Evolutionary conservation across 2,797 vertebrate species (phyloP), one percentile per base, ranked within the genome.

Genomic region (Rhinoraja longicauda): DNA sequence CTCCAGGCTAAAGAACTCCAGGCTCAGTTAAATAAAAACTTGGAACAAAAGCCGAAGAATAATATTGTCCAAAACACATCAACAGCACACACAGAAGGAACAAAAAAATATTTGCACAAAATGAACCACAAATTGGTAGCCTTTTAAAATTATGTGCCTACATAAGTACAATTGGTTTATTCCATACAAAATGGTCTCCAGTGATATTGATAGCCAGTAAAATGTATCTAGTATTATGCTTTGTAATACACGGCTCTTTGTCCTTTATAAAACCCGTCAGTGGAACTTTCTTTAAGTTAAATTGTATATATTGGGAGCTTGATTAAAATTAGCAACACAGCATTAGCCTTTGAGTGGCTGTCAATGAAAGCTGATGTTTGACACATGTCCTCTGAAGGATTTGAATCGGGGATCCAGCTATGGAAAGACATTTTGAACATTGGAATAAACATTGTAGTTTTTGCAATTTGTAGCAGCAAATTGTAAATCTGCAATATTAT

Each of bases 331-430:
- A 19, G 62, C 32, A 32, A 67, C n/a, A 5, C 70, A 4, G 24
- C 70, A 24, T 72, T 12, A 29, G 19, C 36, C 64, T 45, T 39
- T 73, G 21, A 26, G 21, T 91, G 70, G 26, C 67, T 72, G 53
- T 72, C 88, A 73, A n/a, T 4, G 67, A 91, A 91, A 73, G 26
- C 36, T 45, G 39, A 75, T 92, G 70, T 92, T 75, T 92, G 90
- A 45, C 39, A 10, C 12, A 57, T 62, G 10, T 92, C 21, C 64
- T n/a, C 19, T 13, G 36, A 10, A 53, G 90, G 70, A 92, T 92
- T 92, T 92, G 70, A 92, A 92, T 70, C 70, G 21, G 72, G 90
- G 70, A 17, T 39, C 24, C 45, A 72, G 70, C 67, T 13, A 29
- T 75, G 45, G 73, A 90, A 92, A 70, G 24, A 62, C n/a, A 88